A percentile compares a stretch with the other conserved stretches of the same genome.
Evolutionary conservation across 2,888 invertebrate species (phyloP).

Genomic region (Drosophila parthenogenetica): DNA sequence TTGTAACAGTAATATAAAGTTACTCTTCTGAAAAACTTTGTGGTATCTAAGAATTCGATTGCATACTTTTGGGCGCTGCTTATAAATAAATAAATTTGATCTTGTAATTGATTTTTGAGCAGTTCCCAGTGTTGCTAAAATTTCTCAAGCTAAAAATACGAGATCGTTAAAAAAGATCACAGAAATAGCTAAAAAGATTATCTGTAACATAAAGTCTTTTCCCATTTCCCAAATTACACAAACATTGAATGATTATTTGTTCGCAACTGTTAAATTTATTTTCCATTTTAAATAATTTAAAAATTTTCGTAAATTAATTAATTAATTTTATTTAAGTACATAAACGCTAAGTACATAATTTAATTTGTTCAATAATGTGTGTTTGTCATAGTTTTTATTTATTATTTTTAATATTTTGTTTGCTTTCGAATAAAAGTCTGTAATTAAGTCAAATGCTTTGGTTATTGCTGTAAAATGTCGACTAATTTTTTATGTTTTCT

Average conservation of each 20-base stretch:
- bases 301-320: slow-evolving; percentile 20
- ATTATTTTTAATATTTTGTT: slow-evolving; percentile 22
- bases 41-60: no score
- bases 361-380: slow-evolving; percentile 71
- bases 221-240: background rate
- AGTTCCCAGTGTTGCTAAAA: no score
- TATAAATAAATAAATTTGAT: background rate
- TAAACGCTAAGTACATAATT: slow-evolving; percentile 70
- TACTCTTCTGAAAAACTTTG: no score
- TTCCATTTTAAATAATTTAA: slow-evolving; percentile 17
- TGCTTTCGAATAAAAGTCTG: slow-evolving; percentile 43
- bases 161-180: no score
- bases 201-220: background rate
- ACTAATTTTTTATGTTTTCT: slow-evolving; percentile 60
- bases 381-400: slow-evolving; percentile 35
- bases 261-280: slow-evolving; percentile 24
- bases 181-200: no score
- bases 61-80: background rate
- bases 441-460: slow-evolving; percentile 83
- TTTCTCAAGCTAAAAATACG: background rate
- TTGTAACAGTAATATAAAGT: no score
- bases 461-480: slow-evolving; percentile 85
- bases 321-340: slow-evolving; percentile 61
- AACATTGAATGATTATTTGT: slow-evolving; percentile 2
- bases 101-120: background rate